Base-by-base conservation (phyloP, 1,140 invertebrate species). In the Pomacea maculata region DNA sequence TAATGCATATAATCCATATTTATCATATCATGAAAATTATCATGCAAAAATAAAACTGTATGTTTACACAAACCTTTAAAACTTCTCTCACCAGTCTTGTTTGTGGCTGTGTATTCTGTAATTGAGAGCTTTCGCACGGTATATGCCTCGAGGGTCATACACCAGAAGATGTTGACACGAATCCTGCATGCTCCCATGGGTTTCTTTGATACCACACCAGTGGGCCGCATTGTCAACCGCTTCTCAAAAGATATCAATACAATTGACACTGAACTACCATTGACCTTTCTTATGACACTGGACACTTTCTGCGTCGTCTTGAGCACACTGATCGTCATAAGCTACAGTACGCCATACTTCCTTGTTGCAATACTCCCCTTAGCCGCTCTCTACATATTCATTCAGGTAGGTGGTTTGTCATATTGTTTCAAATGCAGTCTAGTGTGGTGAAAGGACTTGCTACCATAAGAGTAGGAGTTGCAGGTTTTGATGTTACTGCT, bases 261-360 rank as follows among this genome's bases (percentile, higher is more conserved):
- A 1, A 85, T 92, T 15, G 92, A 92, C 79, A 86, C 82, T 17
- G 81, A 86, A 17, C 79, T 92, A 0, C 90, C 90, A 25, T 78
- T 83, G 52, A 87, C 85, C 15, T 85, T 92, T 25, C 77, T 85
- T 19, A 87, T 86, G 78, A 91, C 87, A 78, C 70, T 91, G n/a
- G 86, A 85, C 54, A 87, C 86, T 75, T 75, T 88, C 63, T 94
- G 94, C 87, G 91, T 96, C 94, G 96, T 97, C 11, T 88, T 97
- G 82, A 95, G 95, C 61, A 97, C 97, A 8, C 91, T 99, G 80
- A 93, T 97, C 88, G 95, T 98, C 68, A 98, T 99, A 89, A 95
- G 96, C 92, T 94, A 94, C 89, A 96, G 95, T 83, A 98, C 97
- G 61, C 97, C 97, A 0, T 93, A 95, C 86, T 98, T 99, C 92